A percentile compares a stretch with the other conserved stretches of the same genome.
These are phyloP conservation scores for Meta bourneti DNA, from an alignment of 2,888 invertebrate genomes.

Conservation along the genomic window DNA sequence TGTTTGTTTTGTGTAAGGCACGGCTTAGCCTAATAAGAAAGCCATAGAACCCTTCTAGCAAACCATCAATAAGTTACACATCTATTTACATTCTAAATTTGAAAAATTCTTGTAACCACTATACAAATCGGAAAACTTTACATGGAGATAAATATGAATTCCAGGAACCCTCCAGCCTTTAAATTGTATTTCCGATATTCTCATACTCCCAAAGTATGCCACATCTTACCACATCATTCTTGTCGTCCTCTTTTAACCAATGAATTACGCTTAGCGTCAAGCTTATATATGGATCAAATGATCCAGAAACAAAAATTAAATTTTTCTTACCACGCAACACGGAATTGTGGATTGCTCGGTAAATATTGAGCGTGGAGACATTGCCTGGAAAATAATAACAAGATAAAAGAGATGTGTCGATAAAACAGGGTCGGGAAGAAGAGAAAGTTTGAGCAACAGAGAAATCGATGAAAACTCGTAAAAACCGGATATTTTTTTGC, in stretches of 20 bases:
- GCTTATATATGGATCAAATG: not conserved
- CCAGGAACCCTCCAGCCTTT: not conserved
- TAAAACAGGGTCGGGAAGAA: not conserved
- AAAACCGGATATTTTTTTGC: not conserved
- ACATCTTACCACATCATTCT: too few relatives aligned
- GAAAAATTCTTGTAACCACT: not conserved
- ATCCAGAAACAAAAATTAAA: not conserved
- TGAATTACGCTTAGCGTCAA: not conserved
- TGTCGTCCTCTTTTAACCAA: not conserved
- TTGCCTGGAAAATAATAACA: not conserved
- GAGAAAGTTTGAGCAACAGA: not conserved
- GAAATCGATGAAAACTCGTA: not conserved
- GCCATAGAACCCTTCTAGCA: too few relatives aligned
- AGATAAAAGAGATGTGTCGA: not conserved
- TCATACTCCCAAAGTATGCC: not conserved
- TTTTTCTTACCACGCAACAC: not conserved
- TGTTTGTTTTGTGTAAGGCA: too few relatives aligned
- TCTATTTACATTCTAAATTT: too few relatives aligned
- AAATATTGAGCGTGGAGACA: not conserved
- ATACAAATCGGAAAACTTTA: not conserved
- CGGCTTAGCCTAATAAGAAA: too few relatives aligned
- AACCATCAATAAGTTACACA: too few relatives aligned
- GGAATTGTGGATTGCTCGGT: not conserved
- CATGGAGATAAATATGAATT: not conserved
- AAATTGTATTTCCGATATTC: not conserved